phyloP scores from a whole-genome alignment of 2,113 vertebrate genomes.

The Ornithorhynchus anatinus region DNA sequence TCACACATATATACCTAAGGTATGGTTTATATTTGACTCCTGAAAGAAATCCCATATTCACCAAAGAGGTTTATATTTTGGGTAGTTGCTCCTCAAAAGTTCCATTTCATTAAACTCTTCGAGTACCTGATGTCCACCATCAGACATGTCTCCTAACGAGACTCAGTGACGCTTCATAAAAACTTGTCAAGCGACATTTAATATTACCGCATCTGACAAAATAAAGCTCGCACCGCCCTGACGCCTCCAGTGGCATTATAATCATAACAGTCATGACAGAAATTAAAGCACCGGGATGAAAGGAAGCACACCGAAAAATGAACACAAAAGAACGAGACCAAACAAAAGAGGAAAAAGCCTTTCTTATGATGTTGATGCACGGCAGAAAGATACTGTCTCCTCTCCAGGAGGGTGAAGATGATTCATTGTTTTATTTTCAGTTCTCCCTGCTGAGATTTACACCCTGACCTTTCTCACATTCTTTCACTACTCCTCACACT shows the following conservation, averaged over 20 bases:
- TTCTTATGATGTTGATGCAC: neutral
- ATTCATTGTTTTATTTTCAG: neutral
- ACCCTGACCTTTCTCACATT: too few relatives aligned
- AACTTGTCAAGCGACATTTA: conserved; percentile 39
- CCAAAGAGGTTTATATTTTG: too few relatives aligned
- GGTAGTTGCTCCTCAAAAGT: too few relatives aligned
- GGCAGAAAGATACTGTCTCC: neutral
- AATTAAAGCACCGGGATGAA: conserved; percentile 4
- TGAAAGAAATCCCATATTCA: too few relatives aligned
- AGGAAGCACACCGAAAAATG: neutral
- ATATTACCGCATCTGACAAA: conserved; percentile 9
- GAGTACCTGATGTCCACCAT: conserved; percentile 21
- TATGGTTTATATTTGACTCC: too few relatives aligned
- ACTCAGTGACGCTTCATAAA: conserved; percentile 29
- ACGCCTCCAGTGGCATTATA: conserved; percentile 9
- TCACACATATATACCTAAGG: too few relatives aligned
- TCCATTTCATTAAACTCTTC: too few relatives aligned
- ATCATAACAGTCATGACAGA: neutral
- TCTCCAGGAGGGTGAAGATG: neutral
- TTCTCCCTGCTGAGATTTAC: neutral
- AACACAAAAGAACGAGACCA: too few relatives aligned
- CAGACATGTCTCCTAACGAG: conserved; percentile 19
- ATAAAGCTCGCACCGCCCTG: neutral
- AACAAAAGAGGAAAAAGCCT: too few relatives aligned
- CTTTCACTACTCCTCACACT: too few relatives aligned